A percentile compares a stretch with the other conserved stretches of the same genome.
Conservation (phyloP, 2,888 invertebrate genomes). For the Doris montereyensis region DNA sequence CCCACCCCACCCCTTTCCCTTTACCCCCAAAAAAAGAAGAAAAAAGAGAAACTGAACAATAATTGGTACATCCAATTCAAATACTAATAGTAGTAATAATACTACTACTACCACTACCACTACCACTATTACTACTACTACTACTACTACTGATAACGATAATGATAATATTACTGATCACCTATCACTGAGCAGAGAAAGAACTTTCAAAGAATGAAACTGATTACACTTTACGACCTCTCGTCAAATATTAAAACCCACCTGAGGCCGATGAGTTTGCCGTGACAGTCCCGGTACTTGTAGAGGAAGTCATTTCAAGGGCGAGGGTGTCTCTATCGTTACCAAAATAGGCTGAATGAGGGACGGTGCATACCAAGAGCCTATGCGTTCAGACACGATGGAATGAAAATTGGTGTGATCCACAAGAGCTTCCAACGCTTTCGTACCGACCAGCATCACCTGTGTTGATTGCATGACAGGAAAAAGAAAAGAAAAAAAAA, state of each 20-base stretch:
- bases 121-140: background rate
- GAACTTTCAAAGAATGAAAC: too few species aligned
- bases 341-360: constrained; percentile 61
- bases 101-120: background rate
- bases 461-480: too few species aligned
- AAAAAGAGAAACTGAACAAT: too few species aligned
- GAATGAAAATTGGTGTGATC: constrained; percentile 69
- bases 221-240: too few species aligned
- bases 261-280: background rate
- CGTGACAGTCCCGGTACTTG: constrained; percentile 21
- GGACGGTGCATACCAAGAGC: constrained; percentile 64
- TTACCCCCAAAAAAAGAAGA: too few species aligned
- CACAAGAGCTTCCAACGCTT: constrained; percentile 65
- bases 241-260: too few species aligned
- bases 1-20: too few species aligned
- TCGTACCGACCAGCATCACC: constrained; percentile 67
- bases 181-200: background rate
- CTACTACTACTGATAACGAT: background rate
- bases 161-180: background rate
- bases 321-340: constrained; percentile 41
- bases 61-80: too few species aligned
- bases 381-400: constrained; percentile 59
- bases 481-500: too few species aligned
- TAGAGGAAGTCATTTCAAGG: constrained; percentile 28
- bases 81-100: too few species aligned